Conservation (phyloP, 1,140 invertebrate genomes). For the Bathynomus jamesi region DNA sequence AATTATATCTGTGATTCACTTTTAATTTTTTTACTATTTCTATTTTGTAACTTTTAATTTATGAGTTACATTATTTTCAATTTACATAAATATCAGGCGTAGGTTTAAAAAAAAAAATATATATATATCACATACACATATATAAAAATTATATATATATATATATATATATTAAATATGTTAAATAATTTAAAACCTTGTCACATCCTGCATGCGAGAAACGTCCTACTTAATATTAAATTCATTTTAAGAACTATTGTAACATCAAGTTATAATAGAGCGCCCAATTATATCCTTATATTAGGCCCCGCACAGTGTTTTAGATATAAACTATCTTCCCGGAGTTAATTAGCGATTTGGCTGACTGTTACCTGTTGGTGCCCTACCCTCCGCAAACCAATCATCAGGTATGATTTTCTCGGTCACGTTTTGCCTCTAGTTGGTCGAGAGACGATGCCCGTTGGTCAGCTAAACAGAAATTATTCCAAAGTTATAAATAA, state of each 20-base stretch:
- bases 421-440: not conserved
- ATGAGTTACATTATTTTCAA: not conserved
- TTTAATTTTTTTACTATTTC: not conserved
- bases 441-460: not conserved
- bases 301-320: too few species aligned
- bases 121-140: too few species aligned
- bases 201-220: too few species aligned
- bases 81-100: too few species aligned
- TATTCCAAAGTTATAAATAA: not conserved
- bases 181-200: too few species aligned
- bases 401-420: slow-evolving; percentile 1
- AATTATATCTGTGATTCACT: not conserved
- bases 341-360: not conserved
- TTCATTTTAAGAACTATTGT: too few species aligned
- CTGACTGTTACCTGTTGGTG: not conserved
- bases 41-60: not conserved
- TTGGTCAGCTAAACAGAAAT: not conserved
- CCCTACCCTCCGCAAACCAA: not conserved
- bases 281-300: too few species aligned
- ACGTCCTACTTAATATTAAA: too few species aligned
- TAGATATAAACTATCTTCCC: not conserved
- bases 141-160: not conserved
- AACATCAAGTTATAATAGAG: too few species aligned
- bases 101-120: too few species aligned
- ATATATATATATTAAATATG: slow-evolving; percentile 1